Evolutionary conservation across 2,888 invertebrate species (phyloP).

Genomic region (Ormyrus nitidulus): DNA sequence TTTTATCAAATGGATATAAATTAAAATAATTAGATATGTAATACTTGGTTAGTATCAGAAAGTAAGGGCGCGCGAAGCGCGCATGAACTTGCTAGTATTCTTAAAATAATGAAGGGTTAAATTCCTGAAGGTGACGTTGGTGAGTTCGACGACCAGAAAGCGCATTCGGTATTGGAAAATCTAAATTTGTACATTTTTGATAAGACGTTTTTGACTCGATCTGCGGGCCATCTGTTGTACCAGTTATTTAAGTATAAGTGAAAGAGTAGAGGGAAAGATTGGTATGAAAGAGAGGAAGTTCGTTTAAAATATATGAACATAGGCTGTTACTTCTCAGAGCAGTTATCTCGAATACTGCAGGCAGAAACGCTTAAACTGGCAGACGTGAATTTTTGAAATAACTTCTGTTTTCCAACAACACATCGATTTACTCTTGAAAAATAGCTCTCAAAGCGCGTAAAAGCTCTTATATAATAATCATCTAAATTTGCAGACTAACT

Average conservation of each 20-base stretch:
- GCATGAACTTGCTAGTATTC: too few species aligned
- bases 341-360: constrained; percentile 64
- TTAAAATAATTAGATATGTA: too few species aligned
- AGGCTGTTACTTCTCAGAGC: constrained; percentile 71
- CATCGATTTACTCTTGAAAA: not conserved
- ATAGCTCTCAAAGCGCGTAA: too few species aligned
- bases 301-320: constrained; percentile 60
- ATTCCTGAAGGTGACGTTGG: constrained; percentile 1
- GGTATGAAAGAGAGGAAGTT: constrained; percentile 62
- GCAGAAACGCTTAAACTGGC: constrained; percentile 45
- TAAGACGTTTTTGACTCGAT: constrained; percentile 46
- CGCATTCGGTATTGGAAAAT: constrained; percentile 65
- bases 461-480: too few species aligned
- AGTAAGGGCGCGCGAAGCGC: too few species aligned
- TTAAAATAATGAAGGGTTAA: too few species aligned
- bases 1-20: too few species aligned
- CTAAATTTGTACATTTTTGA: constrained; percentile 65
- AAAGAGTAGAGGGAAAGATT: constrained; percentile 59
- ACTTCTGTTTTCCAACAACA: not conserved
- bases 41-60: too few species aligned
- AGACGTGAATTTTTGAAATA: constrained; percentile 33
- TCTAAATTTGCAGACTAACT: too few species aligned
- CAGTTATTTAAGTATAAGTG: constrained; percentile 55
- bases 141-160: constrained; percentile 62
- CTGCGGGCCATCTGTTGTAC: constrained; percentile 68